Base-by-base conservation (phyloP, 2,113 vertebrate genomes). In the Leptocoma aspasia region DNA sequence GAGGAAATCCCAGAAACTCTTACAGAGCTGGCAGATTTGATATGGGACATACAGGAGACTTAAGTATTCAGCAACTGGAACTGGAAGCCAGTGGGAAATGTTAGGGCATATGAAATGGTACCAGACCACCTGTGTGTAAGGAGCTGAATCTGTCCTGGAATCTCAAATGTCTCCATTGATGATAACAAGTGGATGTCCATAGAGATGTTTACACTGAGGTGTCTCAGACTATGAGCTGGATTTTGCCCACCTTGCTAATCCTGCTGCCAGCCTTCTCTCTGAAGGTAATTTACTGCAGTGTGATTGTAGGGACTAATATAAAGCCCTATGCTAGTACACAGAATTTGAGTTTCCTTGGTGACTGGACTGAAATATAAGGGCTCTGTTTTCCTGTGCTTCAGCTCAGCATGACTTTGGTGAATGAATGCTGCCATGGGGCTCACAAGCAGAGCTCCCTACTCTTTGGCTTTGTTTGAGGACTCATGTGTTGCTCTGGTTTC, bases 351-450 rank as follows among this genome's bases (percentile, higher is more conserved):
- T 91, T 92, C 30, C 54, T 85, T 88, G 47, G 91, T 95, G 87
- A 47, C 21, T 63, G 45, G 24, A 39, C 56, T 73, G 81, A 94
- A 88, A 59, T 31, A 50, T 24, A 69, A 82, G 37, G 53, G 20
- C 5, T 95, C 59, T 84, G 49, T 72, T 92, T 92, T 69, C 39
- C 47, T 73, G 33, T 53, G 42, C 45, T 84, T 68, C 83, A 80
- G n/a, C 91, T 96, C 82, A 88, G 82, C 82, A 15, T 73, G 82
- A 66, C 50, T 92, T 76, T 79, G 75, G 50, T 93, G 42, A 87
- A 85, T 91, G n/a, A 69, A 61, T 11, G 13, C 33, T 92, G 84
- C 59, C 87, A 92, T 76, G 56, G 88, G 68, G 14, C 42, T 86
- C 59, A 86, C 75, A 93, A 80, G 30, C 54, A 90, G 75, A 69